Evolutionary conservation across 1,140 invertebrate species (phyloP).

Genomic region (Dinoponera quadriceps): DNA sequence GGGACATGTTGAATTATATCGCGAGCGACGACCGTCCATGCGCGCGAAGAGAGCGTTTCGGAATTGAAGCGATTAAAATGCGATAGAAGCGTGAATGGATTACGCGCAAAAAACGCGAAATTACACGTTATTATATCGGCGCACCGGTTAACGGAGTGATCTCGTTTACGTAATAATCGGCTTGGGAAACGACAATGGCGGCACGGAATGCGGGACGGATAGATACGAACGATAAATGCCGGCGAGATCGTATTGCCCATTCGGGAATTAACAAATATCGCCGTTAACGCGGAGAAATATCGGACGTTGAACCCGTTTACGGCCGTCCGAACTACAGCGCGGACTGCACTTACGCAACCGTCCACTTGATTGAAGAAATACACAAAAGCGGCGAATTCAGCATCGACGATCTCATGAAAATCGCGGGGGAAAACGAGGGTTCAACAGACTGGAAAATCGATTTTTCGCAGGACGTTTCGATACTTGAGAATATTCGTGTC

Average conservation of each 20-base stretch:
- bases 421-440: too few species aligned
- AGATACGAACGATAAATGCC: slow-evolving; percentile 49
- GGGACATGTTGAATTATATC: too few species aligned
- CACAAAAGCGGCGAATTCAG: too few species aligned
- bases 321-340: background rate
- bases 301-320: background rate
- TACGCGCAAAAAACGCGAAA: slow-evolving; percentile 10
- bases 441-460: background rate
- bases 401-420: too few species aligned
- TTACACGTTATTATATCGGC: slow-evolving; percentile 43
- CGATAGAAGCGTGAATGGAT: background rate
- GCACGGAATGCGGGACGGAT: slow-evolving; percentile 56
- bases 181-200: slow-evolving; percentile 50
- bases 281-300: background rate
- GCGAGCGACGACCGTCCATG: too few species aligned
- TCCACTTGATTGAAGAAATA: too few species aligned
- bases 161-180: slow-evolving; percentile 52
- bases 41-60: too few species aligned
- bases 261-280: slow-evolving; percentile 49
- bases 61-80: too few species aligned
- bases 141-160: slow-evolving; percentile 29
- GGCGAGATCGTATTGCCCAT: slow-evolving; percentile 31
- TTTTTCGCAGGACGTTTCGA: background rate
- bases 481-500: too few species aligned
- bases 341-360: background rate